Percentiles rank a stretch among this genome's conserved stretches.
These are phyloP conservation scores for Gopherus evgoodei DNA, from an alignment of 2,113 vertebrate genomes.

Conservation along the genomic window DNA sequence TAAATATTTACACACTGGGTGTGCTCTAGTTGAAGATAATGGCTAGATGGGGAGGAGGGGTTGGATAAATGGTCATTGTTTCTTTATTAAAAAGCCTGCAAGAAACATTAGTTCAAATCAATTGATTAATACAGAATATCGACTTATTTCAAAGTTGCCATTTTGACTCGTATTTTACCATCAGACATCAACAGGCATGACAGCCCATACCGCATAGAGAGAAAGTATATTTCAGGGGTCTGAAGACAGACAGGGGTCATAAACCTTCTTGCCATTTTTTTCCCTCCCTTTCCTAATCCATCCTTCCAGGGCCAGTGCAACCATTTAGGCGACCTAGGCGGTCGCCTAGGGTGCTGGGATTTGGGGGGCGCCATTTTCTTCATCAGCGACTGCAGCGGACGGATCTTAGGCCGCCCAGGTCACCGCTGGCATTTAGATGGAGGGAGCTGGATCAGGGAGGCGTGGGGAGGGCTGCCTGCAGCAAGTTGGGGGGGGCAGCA, in stretches of 20 bases:
- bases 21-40: neutral
- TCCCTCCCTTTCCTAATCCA: neutral
- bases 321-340: too few species aligned
- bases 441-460: too few species aligned
- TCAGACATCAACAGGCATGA: neutral
- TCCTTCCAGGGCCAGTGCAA: neutral
- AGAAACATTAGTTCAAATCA: neutral
- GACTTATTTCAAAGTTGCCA: neutral
- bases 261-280: neutral
- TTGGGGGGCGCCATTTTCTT: too few species aligned
- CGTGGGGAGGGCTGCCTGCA: too few species aligned
- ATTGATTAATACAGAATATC: neutral
- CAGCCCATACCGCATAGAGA: neutral
- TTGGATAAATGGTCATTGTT: neutral
- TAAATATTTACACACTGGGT: neutral
- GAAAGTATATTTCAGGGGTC: neutral
- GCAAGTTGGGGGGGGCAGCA: too few species aligned
- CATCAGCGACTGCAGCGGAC: too few species aligned
- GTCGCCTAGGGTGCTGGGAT: too few species aligned
- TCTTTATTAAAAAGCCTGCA: neutral
- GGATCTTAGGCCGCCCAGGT: too few species aligned
- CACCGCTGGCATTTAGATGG: too few species aligned
- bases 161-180: neutral
- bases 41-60: neutral
- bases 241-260: neutral